Evolutionary conservation across 2,113 vertebrate species (phyloP).

Genomic region (Crotalus helleri): DNA sequence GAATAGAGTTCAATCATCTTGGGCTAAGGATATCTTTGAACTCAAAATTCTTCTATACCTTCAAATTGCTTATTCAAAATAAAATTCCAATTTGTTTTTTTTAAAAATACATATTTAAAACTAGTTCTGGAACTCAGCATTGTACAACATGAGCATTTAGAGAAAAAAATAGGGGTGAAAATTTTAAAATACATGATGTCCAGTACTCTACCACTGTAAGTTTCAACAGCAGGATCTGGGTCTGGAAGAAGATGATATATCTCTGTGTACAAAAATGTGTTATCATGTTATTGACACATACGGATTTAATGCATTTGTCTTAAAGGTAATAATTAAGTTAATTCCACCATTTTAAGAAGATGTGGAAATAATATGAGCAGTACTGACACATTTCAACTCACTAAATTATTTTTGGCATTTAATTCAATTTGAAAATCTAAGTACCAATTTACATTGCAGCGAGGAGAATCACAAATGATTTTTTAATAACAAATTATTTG

Average conservation of each 20-base stretch:
- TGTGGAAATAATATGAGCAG: neutral
- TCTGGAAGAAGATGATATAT: slow-evolving; percentile 77
- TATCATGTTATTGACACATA: slow-evolving; percentile 64
- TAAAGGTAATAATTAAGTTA: slow-evolving; percentile 44
- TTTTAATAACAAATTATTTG: neutral
- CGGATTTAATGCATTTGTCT: slow-evolving; percentile 53
- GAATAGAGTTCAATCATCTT: slow-evolving; percentile 56
- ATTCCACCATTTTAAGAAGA: neutral
- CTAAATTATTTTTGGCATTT: neutral
- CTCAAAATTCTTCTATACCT: neutral
- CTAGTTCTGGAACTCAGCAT: slow-evolving; percentile 50
- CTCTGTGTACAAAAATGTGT: slow-evolving; percentile 75
- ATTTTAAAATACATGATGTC: slow-evolving; percentile 62
- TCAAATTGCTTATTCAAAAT: neutral
- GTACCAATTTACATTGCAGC: neutral
- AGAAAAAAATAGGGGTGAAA: slow-evolving; percentile 54
- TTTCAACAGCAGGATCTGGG: slow-evolving; percentile 76
- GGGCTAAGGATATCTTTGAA: neutral
- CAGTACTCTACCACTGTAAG: slow-evolving; percentile 84
- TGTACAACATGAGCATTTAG: slow-evolving; percentile 59
- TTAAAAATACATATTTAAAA: slow-evolving; percentile 18
- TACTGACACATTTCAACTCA: neutral
- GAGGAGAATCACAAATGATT: neutral
- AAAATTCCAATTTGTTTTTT: neutral
- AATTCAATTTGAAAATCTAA: neutral